A percentile compares a stretch with the other conserved stretches of the same genome.
These are phyloP conservation scores for Corvus hawaiiensis DNA, from an alignment of 2,113 vertebrate species.

Conservation along the genomic window DNA sequence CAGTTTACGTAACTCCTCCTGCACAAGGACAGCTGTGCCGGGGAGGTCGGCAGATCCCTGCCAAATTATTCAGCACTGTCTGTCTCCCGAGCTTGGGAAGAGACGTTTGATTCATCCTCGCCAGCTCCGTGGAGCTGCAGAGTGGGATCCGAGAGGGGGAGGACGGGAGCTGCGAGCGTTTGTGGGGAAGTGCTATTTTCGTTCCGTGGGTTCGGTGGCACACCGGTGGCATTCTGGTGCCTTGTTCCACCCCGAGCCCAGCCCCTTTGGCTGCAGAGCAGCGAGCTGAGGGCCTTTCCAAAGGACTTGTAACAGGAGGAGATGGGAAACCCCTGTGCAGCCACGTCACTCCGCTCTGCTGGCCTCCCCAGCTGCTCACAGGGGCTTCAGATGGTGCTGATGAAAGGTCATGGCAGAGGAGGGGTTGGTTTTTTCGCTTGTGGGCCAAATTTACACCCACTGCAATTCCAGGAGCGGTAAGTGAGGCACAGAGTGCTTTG, in stretches of 20 bases:
- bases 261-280: neutral
- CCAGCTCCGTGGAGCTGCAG: neutral
- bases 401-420: neutral
- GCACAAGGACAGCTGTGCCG: constrained; percentile 34
- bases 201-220: neutral
- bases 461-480: neutral
- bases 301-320: neutral
- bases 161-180: neutral
- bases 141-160: neutral
- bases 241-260: neutral
- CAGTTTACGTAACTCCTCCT: neutral
- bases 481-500: neutral
- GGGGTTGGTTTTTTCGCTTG: neutral
- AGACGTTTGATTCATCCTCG: neutral
- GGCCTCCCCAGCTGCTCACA: neutral
- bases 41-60: constrained; percentile 7
- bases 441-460: neutral
- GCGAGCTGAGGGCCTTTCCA: neutral
- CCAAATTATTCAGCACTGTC: constrained; percentile 42
- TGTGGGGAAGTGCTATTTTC: neutral
- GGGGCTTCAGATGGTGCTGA: neutral
- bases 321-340: neutral
- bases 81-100: neutral
- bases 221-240: neutral
- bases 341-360: neutral